Evolutionary conservation across 2,113 vertebrate species (phyloP).

Genomic region (Chionodraco myersi): DNA sequence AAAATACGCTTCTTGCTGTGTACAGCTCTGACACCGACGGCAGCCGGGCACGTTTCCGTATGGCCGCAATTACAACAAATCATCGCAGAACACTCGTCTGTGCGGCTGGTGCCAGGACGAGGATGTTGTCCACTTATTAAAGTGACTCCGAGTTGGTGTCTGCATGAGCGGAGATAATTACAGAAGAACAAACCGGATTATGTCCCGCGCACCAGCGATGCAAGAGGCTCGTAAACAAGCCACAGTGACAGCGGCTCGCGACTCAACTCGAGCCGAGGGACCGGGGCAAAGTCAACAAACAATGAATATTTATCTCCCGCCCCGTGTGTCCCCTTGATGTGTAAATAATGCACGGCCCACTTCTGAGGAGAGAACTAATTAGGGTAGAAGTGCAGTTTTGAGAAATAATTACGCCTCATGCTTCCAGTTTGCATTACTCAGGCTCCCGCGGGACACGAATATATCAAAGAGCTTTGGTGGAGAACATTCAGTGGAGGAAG

Average conservation of each 20-base stretch:
- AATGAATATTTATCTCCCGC: conserved; percentile 83
- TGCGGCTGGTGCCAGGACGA: conserved; percentile 3
- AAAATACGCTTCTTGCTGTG: conserved; percentile 42
- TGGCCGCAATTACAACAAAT: conserved; percentile 42
- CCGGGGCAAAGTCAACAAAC: conserved; percentile 78
- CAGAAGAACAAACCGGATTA: conserved; percentile 56
- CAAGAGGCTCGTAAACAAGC: conserved; percentile 56
- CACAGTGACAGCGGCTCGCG: conserved; percentile 47
- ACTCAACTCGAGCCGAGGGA: conserved; percentile 61
- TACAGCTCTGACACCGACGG: conserved; percentile 12
- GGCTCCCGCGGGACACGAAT: conserved; percentile 49
- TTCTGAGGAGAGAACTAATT: conserved; percentile 81
- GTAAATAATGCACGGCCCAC: conserved; percentile 83
- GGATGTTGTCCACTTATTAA: conserved; percentile 64
- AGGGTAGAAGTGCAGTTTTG: conserved; percentile 76
- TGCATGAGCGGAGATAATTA: conserved; percentile 65
- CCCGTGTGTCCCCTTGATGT: conserved; percentile 80
- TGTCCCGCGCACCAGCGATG: conserved; percentile 36
- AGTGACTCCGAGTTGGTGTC: conserved; percentile 32
- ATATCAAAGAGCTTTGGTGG: conserved; percentile 74
- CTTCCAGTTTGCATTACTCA: conserved; percentile 72
- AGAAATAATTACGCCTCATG: conserved; percentile 78
- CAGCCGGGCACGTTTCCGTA: conserved; percentile 1
- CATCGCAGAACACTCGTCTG: conserved; percentile 11
- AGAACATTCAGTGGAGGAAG: conserved; percentile 57